Evolutionary conservation across 2,888 invertebrate genomes (phyloP), one percentile per base, ranked within the genome.

Genomic region (Alentia gelatinosa): DNA sequence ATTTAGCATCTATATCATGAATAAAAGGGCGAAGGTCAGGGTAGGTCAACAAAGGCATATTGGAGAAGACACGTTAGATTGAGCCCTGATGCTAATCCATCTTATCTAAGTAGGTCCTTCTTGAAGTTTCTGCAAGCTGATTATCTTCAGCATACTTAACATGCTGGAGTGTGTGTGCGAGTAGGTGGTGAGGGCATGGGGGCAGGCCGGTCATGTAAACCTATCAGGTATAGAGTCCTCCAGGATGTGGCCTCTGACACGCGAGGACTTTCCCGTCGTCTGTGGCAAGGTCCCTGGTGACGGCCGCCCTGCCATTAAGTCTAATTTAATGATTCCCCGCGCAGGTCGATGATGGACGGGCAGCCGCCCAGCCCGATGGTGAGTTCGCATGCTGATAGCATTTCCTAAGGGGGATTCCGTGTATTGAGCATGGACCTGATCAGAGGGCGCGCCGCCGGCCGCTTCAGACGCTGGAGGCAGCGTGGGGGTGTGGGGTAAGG

Each of bases 321-420:
- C 79, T 79, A 79, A 79, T 37, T 79, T 79, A 39, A 79, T 79
- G 79, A 79, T 79, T 39, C 79, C 37, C 39, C 23, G 79, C 37
- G 30, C 39, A 9, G 19, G 12, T 39, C 26, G 79, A 79, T 79
- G 79, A 79, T 79, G 19, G 79, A 79, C 79, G 79, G 39, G 15
- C 12, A 1, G 26, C 4, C 3, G 37, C 23, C 35, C 79, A 35
- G 23, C 35, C 37, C 79, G 23, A 79, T 39, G 35, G 79, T n/a
- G 39, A 23, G 79, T 79, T 79, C 26, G 79, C 39, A 79, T 79
- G 79, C 39, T 39, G 79, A 79, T 39, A 35, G 79, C 37, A 79
- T 35, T 39, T 35, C 39, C 79, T 79, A 35, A 79, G 79, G 79
- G 79, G 79, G 39, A 37, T 79, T 79, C 79, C 79, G 23, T 79